phyloP scores from a whole-genome alignment of 2,888 invertebrate genomes.

The Meiosimyza platycephala region DNA sequence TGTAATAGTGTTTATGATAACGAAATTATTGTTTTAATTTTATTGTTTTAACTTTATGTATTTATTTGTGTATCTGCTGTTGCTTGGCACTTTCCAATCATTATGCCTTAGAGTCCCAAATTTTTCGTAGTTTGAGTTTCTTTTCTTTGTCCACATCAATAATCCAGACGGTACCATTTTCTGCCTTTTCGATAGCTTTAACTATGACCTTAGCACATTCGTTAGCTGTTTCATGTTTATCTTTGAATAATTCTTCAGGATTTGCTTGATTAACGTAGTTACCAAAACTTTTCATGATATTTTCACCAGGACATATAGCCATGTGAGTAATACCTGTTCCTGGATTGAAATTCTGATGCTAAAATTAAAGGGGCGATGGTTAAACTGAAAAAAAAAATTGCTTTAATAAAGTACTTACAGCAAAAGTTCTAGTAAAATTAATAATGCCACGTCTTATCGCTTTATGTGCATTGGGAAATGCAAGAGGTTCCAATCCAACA shows the following conservation, averaged over 20 bases:
- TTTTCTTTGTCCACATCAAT: slow-evolving; percentile 50
- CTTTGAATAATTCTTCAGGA: slow-evolving; percentile 40
- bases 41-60: too few relatives aligned
- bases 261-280: slow-evolving; percentile 42
- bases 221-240: slow-evolving; percentile 49
- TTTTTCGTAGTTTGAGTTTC: slow-evolving; percentile 47
- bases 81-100: too few relatives aligned
- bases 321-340: slow-evolving; percentile 48
- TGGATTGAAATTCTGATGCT: slow-evolving; percentile 43
- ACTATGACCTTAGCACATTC: slow-evolving; percentile 50
- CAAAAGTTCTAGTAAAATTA: slow-evolving; percentile 43
- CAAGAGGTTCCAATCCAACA: slow-evolving; percentile 50
- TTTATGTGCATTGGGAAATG: slow-evolving; percentile 54
- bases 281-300: slow-evolving; percentile 44
- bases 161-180: slow-evolving; percentile 53
- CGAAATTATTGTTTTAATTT: too few relatives aligned
- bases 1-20: too few relatives aligned
- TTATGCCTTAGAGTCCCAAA: slow-evolving; percentile 43
- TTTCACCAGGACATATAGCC: slow-evolving; percentile 51
- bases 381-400: not conserved
- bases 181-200: slow-evolving; percentile 48
- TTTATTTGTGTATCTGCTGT: too few relatives aligned
- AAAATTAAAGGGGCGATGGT: slow-evolving; percentile 23
- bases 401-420: slow-evolving; percentile 32
- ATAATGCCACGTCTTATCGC: slow-evolving; percentile 59